Base-by-base conservation (phyloP, 2,113 vertebrate species). In the Scopus umbretta region DNA sequence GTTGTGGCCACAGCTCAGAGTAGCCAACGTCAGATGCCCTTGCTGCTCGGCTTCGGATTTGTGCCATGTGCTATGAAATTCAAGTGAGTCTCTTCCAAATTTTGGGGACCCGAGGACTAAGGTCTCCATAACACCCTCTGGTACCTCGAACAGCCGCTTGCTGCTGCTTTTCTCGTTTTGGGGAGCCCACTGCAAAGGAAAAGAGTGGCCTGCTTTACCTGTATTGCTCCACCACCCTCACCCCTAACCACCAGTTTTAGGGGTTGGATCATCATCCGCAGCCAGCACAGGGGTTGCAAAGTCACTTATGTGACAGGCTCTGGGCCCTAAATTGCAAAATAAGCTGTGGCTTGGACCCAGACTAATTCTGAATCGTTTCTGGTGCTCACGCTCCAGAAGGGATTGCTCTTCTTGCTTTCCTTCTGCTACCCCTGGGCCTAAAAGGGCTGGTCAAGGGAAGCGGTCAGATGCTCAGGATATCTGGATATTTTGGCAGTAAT, bases 11-110 rank as follows among this genome's bases (percentile, higher is more conserved):
- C n/a, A n/a, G 45, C 61, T 50, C 7, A 4, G 25, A 71, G 50
- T 1, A 45, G 49, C 36, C 43, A 22, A 52, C 1, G 1, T n/a
- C 55, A n/a, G 55, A 26, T 10, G 43, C 2, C 4, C 25, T 26
- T 58, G 78, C 36, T 68, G 32, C 55, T 50, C 19, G 0, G 12
- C 15, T 47, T 40, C 81, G 36, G 17, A 52, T 56, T 6, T 27
- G 49, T 45, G n/a, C 45, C 66, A 17, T 0, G 13, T 13, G 45
- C 40, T 34, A 43, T 0, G 1, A n/a, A 58, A 75, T 38, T 43
- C 42, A 43, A 36, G n/a, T 3, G 1, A 55, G 22, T 27, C 21
- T 50, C 26, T 50, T 16, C 71, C 23, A 65, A 45, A 47, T 52
- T 65, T 58, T 18, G 19, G 34, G 30, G 43, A 72, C 16, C 34